Conservation (phyloP, 1,140 invertebrate genomes). For the Lucilia sericata region DNA sequence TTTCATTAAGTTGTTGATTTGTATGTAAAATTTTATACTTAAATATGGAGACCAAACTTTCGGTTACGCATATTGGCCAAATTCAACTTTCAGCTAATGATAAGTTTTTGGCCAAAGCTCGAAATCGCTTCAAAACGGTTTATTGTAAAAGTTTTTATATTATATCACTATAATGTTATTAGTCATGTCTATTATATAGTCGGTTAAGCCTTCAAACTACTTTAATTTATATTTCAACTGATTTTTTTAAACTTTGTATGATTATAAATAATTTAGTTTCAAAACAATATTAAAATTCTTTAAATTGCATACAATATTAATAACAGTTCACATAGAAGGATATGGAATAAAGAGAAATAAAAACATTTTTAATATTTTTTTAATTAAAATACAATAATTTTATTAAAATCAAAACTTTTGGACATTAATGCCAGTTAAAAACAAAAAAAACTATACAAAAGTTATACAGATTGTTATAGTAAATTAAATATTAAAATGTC, state of each 20-base stretch:
- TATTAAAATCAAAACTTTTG: slow-evolving; percentile 25
- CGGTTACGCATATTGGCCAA: too few species aligned
- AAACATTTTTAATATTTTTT: background rate
- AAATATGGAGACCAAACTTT: too few species aligned
- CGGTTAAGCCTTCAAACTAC: too few species aligned
- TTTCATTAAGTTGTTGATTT: too few species aligned
- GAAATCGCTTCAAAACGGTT: too few species aligned
- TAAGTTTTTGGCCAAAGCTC: too few species aligned
- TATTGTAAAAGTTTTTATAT: too few species aligned
- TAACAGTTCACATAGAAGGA: background rate
- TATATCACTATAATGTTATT: too few species aligned
- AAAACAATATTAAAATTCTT: background rate
- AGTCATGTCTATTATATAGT: too few species aligned
- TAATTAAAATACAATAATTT: slow-evolving; percentile 16
- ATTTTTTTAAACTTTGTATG: background rate
- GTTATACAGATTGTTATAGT: background rate
- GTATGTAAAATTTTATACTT: too few species aligned
- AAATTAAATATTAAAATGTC: slow-evolving; percentile 20
- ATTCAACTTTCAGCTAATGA: too few species aligned
- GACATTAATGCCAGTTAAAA: slow-evolving; percentile 3
- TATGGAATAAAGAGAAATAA: background rate
- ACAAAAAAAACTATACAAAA: background rate
- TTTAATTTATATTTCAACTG: too few species aligned
- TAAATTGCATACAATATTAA: background rate
- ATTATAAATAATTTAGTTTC: background rate